Evolutionary conservation across 2,888 invertebrate species (phyloP), one percentile per base, ranked within the genome.

Genomic region (Danaus chrysippus): DNA sequence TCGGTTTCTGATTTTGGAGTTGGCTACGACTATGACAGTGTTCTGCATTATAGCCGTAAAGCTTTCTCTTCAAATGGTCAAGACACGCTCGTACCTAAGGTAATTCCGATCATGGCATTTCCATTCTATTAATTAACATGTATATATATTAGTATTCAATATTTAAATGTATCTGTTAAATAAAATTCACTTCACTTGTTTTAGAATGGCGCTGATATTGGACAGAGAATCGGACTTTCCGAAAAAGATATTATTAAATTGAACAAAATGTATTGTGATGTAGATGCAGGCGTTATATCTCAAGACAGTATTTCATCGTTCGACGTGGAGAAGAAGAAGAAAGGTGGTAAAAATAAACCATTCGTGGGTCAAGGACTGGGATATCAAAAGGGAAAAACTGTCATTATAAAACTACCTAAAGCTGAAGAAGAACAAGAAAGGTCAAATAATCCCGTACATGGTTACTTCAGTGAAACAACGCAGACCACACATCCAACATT

Each of bases 1-100:
- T 85, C 92, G 19, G 93, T 95, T 46, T 92, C 94, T 8, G 94
- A 94, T 78, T 94, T 93, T 74, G 93, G 93, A 12, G 92, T 94
- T 52, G 90, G 91, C 12, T 95, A 95, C 75, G 95, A 95, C 84
- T 95, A 95, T 74, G 92, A 92, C 62, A 95, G 95, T 77, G 92
- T 95, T 42, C 93, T 95, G 92, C 95, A 95, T 78, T 95, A 95
- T 75, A 93, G 94, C 70, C 91, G 92, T 49, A 88, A 91, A 70
- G 95, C 94, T 56, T 95, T 95, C 82, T 93, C 95, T 41, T 91
- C 91, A 71, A 94, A 95, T 77, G 93, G 93, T 8, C 83, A 92
- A 77, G 91, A 92, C 56, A 95, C 95, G 5, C 93, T 95, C 66
- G 90, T 93, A 41, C 93, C 95, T 10, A 91, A 87, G 87, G 91